Percentiles rank a stretch among this genome's conserved stretches.
Conservation (phyloP, 2,113 vertebrate species). For the Xiphophorus couchianus region DNA sequence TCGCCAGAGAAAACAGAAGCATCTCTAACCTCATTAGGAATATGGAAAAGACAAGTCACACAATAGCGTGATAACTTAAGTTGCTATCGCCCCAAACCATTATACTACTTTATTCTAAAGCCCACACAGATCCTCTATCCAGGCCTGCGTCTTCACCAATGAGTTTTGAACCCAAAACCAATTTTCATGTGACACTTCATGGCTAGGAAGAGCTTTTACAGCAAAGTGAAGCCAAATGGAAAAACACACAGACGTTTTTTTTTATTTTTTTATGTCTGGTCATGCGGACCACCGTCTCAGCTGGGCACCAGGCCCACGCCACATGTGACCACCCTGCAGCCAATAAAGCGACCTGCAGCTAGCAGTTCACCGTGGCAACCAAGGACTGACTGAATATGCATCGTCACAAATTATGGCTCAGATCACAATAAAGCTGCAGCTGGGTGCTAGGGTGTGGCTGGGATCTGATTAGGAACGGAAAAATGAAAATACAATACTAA, state of each 20-base stretch:
- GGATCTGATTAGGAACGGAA: conserved; percentile 54
- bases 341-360: conserved; percentile 38
- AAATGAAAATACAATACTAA: conserved; percentile 32
- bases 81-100: conserved; percentile 27
- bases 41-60: conserved; percentile 45
- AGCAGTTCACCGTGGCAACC: conserved; percentile 39
- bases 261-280: conserved; percentile 3
- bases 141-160: conserved; percentile 22
- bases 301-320: conserved; percentile 17
- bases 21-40: conserved; percentile 47
- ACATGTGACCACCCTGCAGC: conserved; percentile 38
- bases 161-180: conserved; percentile 1
- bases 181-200: conserved; percentile 3
- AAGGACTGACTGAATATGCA: conserved; percentile 35
- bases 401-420: conserved; percentile 38
- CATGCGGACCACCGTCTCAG: conserved; percentile 49
- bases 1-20: conserved; percentile 49
- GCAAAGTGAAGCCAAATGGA: conserved; percentile 23
- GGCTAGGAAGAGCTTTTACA: conserved; percentile 1
- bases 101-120: conserved; percentile 23
- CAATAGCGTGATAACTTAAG: conserved; percentile 28
- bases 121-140: conserved; percentile 20
- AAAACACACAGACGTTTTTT: conserved; percentile 38
- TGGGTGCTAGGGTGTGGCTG: conserved; percentile 36
- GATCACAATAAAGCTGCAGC: conserved; percentile 49